phyloP scores from a whole-genome alignment of 2,113 vertebrate genomes.

The Oryzias javanicus region DNA sequence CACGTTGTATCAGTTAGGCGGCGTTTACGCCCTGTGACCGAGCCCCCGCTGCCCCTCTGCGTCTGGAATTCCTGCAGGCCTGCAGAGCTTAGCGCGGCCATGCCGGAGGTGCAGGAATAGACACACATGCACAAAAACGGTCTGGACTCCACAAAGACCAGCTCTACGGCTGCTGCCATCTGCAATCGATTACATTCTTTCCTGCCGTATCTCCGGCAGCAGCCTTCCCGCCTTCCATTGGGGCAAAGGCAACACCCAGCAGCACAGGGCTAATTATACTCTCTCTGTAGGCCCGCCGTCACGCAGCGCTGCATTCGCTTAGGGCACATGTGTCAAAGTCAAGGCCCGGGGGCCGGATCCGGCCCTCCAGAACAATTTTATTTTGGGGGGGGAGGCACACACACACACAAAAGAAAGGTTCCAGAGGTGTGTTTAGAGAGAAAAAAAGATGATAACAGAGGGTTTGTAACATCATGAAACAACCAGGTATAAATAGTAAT shows the following conservation, averaged over 20 bases:
- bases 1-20: slow-evolving; percentile 16
- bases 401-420: no score
- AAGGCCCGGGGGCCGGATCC: no score
- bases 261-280: slow-evolving; percentile 51
- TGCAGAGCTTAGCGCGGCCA: slow-evolving; percentile 44
- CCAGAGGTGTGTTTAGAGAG: no score
- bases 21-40: slow-evolving; percentile 20
- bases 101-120: slow-evolving; percentile 54
- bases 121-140: slow-evolving; percentile 18
- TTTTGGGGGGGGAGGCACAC: no score
- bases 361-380: no score
- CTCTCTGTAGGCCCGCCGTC: slow-evolving; percentile 24
- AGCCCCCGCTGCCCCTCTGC: slow-evolving; percentile 24
- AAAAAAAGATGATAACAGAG: no score
- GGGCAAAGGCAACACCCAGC: slow-evolving; percentile 49
- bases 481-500: no score
- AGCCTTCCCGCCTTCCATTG: slow-evolving; percentile 54
- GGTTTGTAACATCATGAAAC: no score
- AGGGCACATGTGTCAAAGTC: no score
- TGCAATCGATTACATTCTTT: slow-evolving; percentile 68
- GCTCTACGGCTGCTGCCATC: slow-evolving; percentile 59
- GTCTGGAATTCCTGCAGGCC: slow-evolving; percentile 53
- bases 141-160: slow-evolving; percentile 66
- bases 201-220: slow-evolving; percentile 54
- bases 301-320: slow-evolving; percentile 17